These are phyloP conservation scores for Caiman crocodilus DNA, from an alignment of 2,797 vertebrate genomes.

Conservation along the genomic window DNA sequence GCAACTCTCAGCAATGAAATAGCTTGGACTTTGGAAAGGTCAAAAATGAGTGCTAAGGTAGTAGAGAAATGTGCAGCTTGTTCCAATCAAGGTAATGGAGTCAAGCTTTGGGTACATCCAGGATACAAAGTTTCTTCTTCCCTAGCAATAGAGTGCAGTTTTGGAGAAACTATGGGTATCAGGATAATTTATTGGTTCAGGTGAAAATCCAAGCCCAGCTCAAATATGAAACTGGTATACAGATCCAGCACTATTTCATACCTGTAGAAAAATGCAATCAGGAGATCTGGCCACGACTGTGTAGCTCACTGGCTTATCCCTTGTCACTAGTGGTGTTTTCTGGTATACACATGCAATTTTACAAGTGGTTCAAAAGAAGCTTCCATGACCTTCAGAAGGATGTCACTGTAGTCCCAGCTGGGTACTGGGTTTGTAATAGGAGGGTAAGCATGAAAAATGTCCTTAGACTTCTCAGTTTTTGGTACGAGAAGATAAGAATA, in stretches of 20 bases:
- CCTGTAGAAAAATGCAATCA: not conserved
- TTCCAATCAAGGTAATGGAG: not conserved
- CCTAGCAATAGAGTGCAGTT: fast-evolving
- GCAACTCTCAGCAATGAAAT: not conserved
- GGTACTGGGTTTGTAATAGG: not conserved
- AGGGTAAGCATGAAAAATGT: not conserved
- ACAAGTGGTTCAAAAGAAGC: not conserved
- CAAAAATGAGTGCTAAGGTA: not conserved
- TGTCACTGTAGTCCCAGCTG: not conserved
- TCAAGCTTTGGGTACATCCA: not conserved
- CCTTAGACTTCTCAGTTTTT: not conserved
- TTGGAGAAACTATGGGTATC: not conserved
- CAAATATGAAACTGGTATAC: not conserved
- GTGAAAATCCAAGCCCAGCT: not conserved
- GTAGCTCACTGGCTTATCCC: fast-evolving
- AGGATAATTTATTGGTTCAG: not conserved
- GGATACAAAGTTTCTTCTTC: not conserved
- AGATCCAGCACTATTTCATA: not conserved
- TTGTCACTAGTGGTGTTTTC: not conserved
- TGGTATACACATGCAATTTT: no score
- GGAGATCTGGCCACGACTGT: not conserved
- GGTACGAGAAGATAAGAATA: not conserved
- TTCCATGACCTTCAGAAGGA: not conserved
- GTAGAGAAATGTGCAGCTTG: not conserved
- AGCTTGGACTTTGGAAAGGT: not conserved